Percentiles rank a stretch among this genome's conserved stretches.
These are phyloP conservation scores for Craniophora ligustri DNA, from an alignment of 2,888 invertebrate genomes.

Conservation along the genomic window DNA sequence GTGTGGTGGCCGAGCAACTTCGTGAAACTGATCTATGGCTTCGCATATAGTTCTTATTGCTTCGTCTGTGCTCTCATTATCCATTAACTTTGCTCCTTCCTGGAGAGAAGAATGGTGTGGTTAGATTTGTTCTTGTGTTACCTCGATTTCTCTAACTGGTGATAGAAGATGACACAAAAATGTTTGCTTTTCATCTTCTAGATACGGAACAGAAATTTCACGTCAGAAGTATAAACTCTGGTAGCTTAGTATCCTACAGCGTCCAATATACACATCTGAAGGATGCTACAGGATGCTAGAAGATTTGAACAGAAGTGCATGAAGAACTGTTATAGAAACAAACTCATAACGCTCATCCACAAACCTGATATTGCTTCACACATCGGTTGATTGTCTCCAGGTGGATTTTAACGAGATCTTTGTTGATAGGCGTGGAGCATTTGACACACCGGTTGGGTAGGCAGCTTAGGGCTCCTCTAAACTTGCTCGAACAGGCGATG, in stretches of 20 bases:
- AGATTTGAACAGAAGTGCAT: not conserved
- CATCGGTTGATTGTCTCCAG: constrained; percentile 70
- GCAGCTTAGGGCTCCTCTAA: constrained; percentile 61
- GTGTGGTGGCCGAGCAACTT: constrained; percentile 90
- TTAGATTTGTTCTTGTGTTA: too few species aligned
- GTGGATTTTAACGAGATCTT: constrained; percentile 66
- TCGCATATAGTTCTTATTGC: constrained; percentile 87
- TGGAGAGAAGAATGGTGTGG: constrained; percentile 48
- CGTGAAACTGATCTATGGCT: constrained; percentile 90
- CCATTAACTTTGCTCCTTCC: constrained; percentile 82
- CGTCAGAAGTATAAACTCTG: too few species aligned
- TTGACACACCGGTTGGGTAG: constrained; percentile 68
- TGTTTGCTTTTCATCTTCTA: too few species aligned
- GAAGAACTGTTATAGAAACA: not conserved
- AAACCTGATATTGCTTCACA: constrained; percentile 72
- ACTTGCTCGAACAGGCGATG: constrained; percentile 69
- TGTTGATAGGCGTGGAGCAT: constrained; percentile 68
- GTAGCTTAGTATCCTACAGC: too few species aligned
- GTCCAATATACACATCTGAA: too few species aligned
- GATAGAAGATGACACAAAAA: too few species aligned
- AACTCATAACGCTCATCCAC: not conserved
- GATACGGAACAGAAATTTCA: too few species aligned
- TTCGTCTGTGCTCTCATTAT: constrained; percentile 84
- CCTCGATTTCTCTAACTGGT: too few species aligned
- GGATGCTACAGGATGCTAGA: too few species aligned